These are phyloP conservation scores for Mellilla xanthometata DNA, from an alignment of 2,888 invertebrate genomes.

Conservation along the genomic window DNA sequence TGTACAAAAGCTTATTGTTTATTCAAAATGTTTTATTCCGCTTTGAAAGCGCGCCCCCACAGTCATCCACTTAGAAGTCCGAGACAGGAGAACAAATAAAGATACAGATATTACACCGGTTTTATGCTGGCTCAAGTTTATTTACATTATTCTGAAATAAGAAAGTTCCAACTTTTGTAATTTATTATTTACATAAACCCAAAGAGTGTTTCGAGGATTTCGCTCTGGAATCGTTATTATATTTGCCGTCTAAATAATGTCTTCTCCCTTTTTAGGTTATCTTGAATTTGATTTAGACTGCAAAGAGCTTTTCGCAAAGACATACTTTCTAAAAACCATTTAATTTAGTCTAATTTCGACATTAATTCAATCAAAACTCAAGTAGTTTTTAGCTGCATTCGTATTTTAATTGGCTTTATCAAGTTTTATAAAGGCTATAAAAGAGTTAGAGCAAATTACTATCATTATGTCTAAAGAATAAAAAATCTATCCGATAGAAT, in stretches of 20 bases:
- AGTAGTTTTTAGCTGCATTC: no score
- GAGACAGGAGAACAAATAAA: slow-evolving; percentile 32
- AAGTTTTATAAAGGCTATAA: slow-evolving; percentile 5
- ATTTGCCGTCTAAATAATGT: slow-evolving; percentile 2
- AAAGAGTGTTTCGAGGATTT: slow-evolving; percentile 25
- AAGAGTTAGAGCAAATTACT: slow-evolving; percentile 16
- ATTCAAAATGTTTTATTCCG: slow-evolving; percentile 23
- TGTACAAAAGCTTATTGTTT: slow-evolving; percentile 20
- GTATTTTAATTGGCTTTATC: neutral
- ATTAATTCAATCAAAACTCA: no score
- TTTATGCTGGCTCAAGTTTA: slow-evolving; percentile 31
- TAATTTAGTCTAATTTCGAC: no score
- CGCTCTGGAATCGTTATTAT: slow-evolving; percentile 20
- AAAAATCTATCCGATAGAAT: slow-evolving; percentile 27
- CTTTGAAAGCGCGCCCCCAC: slow-evolving; percentile 23
- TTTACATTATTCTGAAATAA: slow-evolving; percentile 33
- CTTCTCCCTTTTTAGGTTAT: slow-evolving; percentile 12
- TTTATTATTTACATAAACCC: slow-evolving; percentile 31
- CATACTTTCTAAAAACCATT: no score
- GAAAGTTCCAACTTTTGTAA: slow-evolving; percentile 33
- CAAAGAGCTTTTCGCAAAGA: slow-evolving; percentile 1
- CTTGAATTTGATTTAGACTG: slow-evolving; percentile 17
- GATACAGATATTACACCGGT: slow-evolving; percentile 32
- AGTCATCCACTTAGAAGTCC: slow-evolving; percentile 26
- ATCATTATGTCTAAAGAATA: slow-evolving; percentile 13